Base-by-base conservation (phyloP, 1,140 invertebrate genomes). In the Drosophila parvula region DNA sequence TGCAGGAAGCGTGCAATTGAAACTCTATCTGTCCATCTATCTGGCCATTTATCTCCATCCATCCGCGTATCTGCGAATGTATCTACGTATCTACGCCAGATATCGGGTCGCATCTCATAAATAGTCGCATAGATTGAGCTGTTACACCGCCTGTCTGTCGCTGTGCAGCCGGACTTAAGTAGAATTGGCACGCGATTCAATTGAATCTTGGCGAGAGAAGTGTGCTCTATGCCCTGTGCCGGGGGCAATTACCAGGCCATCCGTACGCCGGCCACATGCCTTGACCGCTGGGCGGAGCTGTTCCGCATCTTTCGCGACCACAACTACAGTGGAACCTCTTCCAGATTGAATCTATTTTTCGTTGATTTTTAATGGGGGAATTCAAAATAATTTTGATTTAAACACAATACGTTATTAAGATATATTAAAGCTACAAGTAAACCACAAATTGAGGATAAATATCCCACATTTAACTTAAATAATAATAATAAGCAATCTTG, bases 111-210 rank as follows among this genome's bases (percentile, higher is more conserved):
- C 43, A 61, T 30, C 41, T 38, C 53, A 68, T 68, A 68, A 68
- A 67, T 53, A 68, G 36, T 34, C 44, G 65, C 65, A 47, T 73
- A 73, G 69, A 73, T 73, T 73, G 69, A 73, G 69, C 65, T 30
- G 69, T 70, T 71, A 71, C 65, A 70, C 67, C 67, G 55, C 22
- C 68, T 48, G 47, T 71, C 64, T 28, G 48, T 56, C 43, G 69
- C 70, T 69, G 64, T 50, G 68, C 70, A 67, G 69, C 1, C 60
- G 69, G 69, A 51, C 74, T 85, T 90, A 89, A 89, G 81, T 89
- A 79, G 83, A 89, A 84, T 90, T 74, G 78, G 84, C 84, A 89
- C 85, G 84, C 84, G 85, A 89, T 89, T 89, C 84, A 89, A 89
- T 89, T 81, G 83, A 80, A 69, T 79, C 73, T 70, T 76, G 71